phyloP scores from a whole-genome alignment of 2,797 vertebrate species.

The Diceros bicornis region DNA sequence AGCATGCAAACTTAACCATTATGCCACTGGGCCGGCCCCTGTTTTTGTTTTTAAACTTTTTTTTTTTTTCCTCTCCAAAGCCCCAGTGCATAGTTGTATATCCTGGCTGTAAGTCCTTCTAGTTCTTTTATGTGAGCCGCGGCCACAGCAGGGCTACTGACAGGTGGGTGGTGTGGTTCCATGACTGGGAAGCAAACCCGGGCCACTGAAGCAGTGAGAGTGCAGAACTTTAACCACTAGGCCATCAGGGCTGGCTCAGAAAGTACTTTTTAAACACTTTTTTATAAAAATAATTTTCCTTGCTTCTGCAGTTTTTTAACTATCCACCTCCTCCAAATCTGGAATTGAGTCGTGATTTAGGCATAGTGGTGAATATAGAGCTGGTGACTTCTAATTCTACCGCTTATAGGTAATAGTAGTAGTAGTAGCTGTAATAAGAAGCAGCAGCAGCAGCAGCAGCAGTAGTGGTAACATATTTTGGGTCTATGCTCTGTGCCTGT shows the following conservation, averaged over 20 bases:
- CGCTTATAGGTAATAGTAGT: neutral
- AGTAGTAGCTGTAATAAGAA: neutral
- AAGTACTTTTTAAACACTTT: neutral
- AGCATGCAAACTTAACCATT: no score
- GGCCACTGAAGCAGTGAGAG: no score
- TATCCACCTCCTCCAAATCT: neutral
- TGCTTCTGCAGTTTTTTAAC: neutral
- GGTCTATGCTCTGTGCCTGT: neutral
- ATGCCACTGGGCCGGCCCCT: no score
- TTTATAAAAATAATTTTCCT: neutral
- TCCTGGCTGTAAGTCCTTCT: no score
- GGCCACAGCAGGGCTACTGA: no score
- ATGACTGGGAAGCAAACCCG: no score
- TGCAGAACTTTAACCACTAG: no score
- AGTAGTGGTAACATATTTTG: neutral
- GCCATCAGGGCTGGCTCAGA: neutral
- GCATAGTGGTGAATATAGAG: neutral
- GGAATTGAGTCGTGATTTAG: slow-evolving; percentile 32
- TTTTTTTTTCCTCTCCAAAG: no score
- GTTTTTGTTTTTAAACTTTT: no score
- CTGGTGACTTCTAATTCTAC: neutral
- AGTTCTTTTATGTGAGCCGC: no score
- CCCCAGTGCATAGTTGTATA: no score
- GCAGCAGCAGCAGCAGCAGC: neutral
- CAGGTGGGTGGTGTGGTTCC: no score